Conservation (phyloP, 2,888 invertebrate species). For the Scaptomyza caliginosa region DNA sequence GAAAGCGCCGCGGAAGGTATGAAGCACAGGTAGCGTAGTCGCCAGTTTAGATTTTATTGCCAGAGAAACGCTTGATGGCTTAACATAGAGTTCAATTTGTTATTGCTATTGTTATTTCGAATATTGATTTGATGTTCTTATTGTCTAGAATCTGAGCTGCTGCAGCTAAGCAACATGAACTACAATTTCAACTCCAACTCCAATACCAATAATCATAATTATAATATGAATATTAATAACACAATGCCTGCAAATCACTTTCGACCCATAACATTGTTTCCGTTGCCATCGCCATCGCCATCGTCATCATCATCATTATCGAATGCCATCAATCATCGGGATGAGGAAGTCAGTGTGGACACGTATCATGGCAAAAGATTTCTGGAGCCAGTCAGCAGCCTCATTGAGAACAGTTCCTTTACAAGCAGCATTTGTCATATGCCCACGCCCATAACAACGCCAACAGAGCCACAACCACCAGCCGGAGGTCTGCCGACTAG, state of each 20-base stretch:
- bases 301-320: background rate
- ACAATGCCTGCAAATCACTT: conserved; percentile 56
- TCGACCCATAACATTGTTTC: conserved; percentile 57
- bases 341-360: conserved; percentile 48
- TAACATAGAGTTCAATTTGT: background rate
- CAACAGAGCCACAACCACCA: conserved; percentile 34
- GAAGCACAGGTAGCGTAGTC: conserved; percentile 84
- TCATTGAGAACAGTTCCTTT: conserved; percentile 69
- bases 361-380: conserved; percentile 81
- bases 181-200: conserved; percentile 24
- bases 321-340: conserved; percentile 24
- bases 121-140: background rate
- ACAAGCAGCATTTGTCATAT: conserved; percentile 67
- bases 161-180: conserved; percentile 40
- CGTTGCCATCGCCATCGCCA: conserved; percentile 3
- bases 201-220: conserved; percentile 14
- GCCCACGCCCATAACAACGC: conserved; percentile 65
- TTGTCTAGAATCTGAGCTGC: conserved; percentile 62
- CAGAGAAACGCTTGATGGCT: conserved; percentile 35
- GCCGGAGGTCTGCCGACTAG: conserved; percentile 9
- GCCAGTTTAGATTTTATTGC: conserved; percentile 59
- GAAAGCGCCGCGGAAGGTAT: conserved; percentile 84
- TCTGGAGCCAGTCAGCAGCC: conserved; percentile 72
- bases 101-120: background rate
- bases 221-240: conserved; percentile 13